Conservation (phyloP, 30 jellyfish, hydroid and myxozoan species). For the Rhopilema esculentum region DNA sequence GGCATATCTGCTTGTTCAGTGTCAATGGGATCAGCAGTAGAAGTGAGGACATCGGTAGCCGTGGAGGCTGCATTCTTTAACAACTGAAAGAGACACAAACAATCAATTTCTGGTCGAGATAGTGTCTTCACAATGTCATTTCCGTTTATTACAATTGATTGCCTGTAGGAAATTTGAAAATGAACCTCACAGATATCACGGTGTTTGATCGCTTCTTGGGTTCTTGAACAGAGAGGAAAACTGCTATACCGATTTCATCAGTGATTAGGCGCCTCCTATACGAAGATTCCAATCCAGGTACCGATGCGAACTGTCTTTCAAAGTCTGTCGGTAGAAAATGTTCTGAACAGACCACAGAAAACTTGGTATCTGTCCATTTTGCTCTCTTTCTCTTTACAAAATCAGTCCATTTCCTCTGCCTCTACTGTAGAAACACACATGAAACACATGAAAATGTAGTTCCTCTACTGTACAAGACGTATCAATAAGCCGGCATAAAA, state of each 20-base stretch:
- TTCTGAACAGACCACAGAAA: background rate
- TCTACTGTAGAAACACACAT: too few relatives aligned
- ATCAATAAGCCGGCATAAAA: too few relatives aligned
- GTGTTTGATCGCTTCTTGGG: background rate
- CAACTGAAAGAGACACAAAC: background rate
- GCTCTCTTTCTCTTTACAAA: constrained; percentile 3
- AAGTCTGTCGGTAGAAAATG: background rate
- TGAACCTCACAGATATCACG: background rate
- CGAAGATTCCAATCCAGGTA: background rate
- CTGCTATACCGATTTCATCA: background rate
- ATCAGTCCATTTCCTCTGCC: constrained; percentile 3
- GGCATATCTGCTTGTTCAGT: background rate
- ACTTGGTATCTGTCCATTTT: background rate
- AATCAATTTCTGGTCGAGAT: background rate
- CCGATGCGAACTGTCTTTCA: background rate
- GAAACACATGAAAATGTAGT: too few relatives aligned
- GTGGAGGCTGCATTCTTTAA: background rate
- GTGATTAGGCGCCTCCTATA: background rate
- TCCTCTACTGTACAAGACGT: too few relatives aligned
- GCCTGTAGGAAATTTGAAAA: background rate
- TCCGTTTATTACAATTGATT: too few relatives aligned
- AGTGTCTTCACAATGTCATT: background rate
- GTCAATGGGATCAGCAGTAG: background rate
- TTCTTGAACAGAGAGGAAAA: background rate
- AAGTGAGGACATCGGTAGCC: background rate